Evolutionary conservation across 2,113 vertebrate species (phyloP).

Genomic region (Marmota flaviventris): DNA sequence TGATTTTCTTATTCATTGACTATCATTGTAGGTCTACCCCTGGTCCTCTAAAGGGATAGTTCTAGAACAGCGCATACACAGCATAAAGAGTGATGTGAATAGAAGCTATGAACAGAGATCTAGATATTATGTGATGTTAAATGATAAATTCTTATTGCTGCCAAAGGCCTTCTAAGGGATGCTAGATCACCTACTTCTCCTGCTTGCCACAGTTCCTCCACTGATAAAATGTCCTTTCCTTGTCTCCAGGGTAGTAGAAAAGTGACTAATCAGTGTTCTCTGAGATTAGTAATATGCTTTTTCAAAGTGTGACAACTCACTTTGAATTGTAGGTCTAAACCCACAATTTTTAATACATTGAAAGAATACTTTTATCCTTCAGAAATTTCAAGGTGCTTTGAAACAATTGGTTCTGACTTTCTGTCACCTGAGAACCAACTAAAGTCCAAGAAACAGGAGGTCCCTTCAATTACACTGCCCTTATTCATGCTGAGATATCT

Average conservation of each 20-base stretch:
- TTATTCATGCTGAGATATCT: neutral
- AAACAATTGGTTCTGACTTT: slow-evolving; percentile 20
- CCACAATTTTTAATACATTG: neutral
- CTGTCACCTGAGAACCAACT: neutral
- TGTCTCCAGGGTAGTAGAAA: neutral
- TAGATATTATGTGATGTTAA: neutral
- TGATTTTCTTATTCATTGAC: slow-evolving; percentile 8
- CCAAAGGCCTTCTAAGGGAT: neutral
- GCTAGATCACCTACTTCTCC: neutral
- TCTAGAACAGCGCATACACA: neutral
- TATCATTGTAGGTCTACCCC: neutral
- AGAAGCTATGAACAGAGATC: neutral
- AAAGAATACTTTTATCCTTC: neutral
- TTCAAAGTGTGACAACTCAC: neutral
- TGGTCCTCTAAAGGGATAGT: neutral
- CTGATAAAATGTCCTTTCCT: neutral
- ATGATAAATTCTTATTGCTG: neutral
- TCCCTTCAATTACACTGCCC: neutral
- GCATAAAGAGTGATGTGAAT: no score
- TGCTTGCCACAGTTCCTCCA: neutral
- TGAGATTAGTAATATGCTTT: neutral
- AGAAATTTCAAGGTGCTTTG: slow-evolving; percentile 6
- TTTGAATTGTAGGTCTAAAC: neutral
- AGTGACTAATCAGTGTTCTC: neutral
- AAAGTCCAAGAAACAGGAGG: neutral